Evolutionary conservation across 2,888 invertebrate species (phyloP).

Genomic region (Acleris emargana): DNA sequence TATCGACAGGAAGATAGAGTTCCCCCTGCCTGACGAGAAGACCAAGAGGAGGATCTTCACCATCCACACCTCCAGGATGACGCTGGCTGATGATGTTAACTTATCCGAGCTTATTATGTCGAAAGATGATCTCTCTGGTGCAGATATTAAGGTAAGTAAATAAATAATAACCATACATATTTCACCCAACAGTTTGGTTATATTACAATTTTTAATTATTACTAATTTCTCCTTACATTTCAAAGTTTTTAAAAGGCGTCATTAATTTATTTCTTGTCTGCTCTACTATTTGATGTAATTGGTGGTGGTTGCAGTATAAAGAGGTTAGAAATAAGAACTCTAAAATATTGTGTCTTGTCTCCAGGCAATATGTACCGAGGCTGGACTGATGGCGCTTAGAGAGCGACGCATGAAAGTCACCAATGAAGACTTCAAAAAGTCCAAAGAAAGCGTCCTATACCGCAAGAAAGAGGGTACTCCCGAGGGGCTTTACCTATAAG

Average conservation of each 20-base stretch:
- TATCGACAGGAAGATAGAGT: slow-evolving; percentile 99
- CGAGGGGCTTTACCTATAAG: slow-evolving; percentile 98
- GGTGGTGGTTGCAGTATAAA: too few species aligned
- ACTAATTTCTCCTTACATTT: too few species aligned
- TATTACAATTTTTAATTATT: too few species aligned
- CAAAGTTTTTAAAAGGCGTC: too few species aligned
- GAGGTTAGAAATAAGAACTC: slow-evolving; percentile 1
- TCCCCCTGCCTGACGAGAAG: slow-evolving; percentile 99
- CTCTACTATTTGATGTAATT: too few species aligned
- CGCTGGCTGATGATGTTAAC: slow-evolving; percentile 97
- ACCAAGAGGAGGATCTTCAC: slow-evolving; percentile 98
- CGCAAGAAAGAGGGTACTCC: slow-evolving; percentile 99
- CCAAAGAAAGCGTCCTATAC: slow-evolving; percentile 99
- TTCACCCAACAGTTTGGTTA: too few species aligned
- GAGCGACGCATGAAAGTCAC: slow-evolving; percentile 99
- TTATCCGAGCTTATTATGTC: slow-evolving; percentile 99
- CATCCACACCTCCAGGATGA: slow-evolving; percentile 99
- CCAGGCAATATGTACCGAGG: slow-evolving; percentile 99
- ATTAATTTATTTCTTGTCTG: too few species aligned
- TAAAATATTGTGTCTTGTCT: slow-evolving; percentile 49
- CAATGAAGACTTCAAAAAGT: slow-evolving; percentile 99
- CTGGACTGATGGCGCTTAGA: slow-evolving; percentile 97
- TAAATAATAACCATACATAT: too few species aligned
- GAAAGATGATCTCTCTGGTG: slow-evolving; percentile 99
- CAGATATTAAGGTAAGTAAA: slow-evolving; percentile 94